Conservation (phyloP, 2,888 invertebrate genomes). For the Rhagium mordax region DNA sequence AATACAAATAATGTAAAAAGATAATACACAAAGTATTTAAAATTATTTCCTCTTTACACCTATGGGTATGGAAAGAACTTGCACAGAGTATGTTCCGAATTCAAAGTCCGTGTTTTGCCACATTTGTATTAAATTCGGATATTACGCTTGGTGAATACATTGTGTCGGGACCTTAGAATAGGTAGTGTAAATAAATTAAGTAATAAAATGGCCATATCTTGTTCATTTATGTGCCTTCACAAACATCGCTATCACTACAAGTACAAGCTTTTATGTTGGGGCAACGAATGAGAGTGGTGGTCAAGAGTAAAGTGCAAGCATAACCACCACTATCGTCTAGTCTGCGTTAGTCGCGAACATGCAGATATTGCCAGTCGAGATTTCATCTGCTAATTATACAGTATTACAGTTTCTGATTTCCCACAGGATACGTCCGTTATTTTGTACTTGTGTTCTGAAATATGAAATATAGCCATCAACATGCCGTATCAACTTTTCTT, state of each 20-base stretch:
- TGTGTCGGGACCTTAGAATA: slow-evolving; percentile 7
- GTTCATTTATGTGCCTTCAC: slow-evolving; percentile 32
- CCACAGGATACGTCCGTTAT: slow-evolving; percentile 57
- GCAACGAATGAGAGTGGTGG: slow-evolving; percentile 33
- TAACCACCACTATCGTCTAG: slow-evolving; percentile 19
- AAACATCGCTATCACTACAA: slow-evolving; percentile 33
- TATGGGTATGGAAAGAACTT: too few relatives aligned
- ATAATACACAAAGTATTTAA: too few relatives aligned
- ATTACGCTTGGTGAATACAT: slow-evolving; percentile 18
- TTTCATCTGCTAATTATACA: slow-evolving; percentile 57
- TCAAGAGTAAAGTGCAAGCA: slow-evolving; percentile 37
- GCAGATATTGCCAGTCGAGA: slow-evolving; percentile 39
- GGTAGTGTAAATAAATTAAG: slow-evolving; percentile 34
- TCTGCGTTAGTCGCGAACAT: slow-evolving; percentile 21
- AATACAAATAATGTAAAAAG: too few relatives aligned
- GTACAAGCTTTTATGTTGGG: slow-evolving; percentile 33
- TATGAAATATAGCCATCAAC: slow-evolving; percentile 56
- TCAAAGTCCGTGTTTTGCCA: not conserved
- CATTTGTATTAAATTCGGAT: not conserved
- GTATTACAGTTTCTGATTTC: slow-evolving; percentile 61
- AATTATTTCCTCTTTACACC: too few relatives aligned
- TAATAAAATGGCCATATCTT: slow-evolving; percentile 32
- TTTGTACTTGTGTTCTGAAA: slow-evolving; percentile 50
- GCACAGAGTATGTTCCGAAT: too few relatives aligned
- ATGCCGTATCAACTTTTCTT: slow-evolving; percentile 25